Conservation (phyloP, 2,797 vertebrate species). For the Tokudaia muenninki region DNA sequence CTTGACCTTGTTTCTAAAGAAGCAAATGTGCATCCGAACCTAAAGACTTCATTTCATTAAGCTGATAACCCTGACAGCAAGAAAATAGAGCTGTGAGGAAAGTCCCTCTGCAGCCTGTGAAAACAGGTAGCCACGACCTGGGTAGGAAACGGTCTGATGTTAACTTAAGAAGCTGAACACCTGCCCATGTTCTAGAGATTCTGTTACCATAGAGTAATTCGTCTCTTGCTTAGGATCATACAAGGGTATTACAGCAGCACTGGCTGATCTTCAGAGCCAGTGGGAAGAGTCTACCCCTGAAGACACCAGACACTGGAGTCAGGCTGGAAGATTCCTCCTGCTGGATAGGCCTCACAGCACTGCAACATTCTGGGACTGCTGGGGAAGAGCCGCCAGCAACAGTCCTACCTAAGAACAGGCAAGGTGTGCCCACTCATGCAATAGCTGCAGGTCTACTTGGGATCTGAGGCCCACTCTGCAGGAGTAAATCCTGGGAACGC, state of each 20-base stretch:
- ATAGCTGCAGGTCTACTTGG: not conserved
- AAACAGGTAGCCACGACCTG: not conserved
- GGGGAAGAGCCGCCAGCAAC: no score
- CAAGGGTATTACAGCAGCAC: not conserved
- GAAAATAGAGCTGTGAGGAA: not conserved
- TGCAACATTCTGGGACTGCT: not conserved
- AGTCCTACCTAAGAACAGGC: no score
- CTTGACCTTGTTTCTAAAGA: conserved; percentile 52
- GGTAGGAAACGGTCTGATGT: not conserved
- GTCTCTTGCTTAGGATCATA: not conserved
- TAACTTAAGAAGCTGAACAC: conserved; percentile 12
- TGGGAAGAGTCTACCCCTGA: not conserved
- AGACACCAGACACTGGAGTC: not conserved
- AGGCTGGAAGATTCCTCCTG: not conserved
- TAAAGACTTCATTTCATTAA: conserved; percentile 27
- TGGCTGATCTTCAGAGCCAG: not conserved
- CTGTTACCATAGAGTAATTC: conserved; percentile 29
- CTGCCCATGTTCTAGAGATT: not conserved
- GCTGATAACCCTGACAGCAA: not conserved
- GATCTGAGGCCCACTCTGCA: not conserved
- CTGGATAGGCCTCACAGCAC: not conserved
- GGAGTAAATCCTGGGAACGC: not conserved
- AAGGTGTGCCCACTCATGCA: not conserved
- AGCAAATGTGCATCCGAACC: conserved; percentile 27
- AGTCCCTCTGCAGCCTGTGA: not conserved